Evolutionary conservation across 2,797 vertebrate species (phyloP).

Genomic region (Cyclopterus lumpus): DNA sequence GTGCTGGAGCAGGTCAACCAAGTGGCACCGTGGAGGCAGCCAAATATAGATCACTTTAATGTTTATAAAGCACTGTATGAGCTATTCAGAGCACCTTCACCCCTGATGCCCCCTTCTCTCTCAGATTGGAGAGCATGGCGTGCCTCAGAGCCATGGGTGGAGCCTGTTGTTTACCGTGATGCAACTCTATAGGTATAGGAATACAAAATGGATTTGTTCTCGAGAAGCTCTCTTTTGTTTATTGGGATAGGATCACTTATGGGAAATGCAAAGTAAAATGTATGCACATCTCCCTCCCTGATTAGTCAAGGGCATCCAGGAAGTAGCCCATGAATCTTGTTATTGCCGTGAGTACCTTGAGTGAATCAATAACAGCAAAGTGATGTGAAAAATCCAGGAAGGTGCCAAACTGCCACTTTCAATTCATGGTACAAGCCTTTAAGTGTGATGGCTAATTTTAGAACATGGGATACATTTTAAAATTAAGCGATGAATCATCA

Average conservation of each 20-base stretch:
- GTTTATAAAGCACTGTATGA: constrained; percentile 40
- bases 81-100: constrained; percentile 54
- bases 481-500: constrained; percentile 41
- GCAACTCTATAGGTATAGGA: constrained; percentile 30
- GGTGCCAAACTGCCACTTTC: constrained; percentile 54
- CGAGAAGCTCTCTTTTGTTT: constrained; percentile 27
- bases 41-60: constrained; percentile 59
- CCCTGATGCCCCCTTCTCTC: constrained; percentile 25
- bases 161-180: constrained; percentile 50
- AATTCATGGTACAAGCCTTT: constrained; percentile 43
- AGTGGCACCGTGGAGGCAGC: constrained; percentile 39
- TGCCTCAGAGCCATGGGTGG: constrained; percentile 45
- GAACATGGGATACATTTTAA: constrained; percentile 39
- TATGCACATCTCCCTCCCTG: neutral
- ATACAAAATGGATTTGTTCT: constrained; percentile 32
- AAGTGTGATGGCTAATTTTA: constrained; percentile 58
- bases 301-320: constrained; percentile 73
- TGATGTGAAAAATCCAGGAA: constrained; percentile 50
- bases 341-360: constrained; percentile 40
- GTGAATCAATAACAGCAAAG: constrained; percentile 65
- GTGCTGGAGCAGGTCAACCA: constrained; percentile 34
- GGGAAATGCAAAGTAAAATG: constrained; percentile 2
- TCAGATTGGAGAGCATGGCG: constrained; percentile 10
- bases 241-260: constrained; percentile 31
- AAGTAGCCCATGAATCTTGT: constrained; percentile 66